phyloP scores from a whole-genome alignment of 2,797 vertebrate genomes.

The Fundulus diaphanus region DNA sequence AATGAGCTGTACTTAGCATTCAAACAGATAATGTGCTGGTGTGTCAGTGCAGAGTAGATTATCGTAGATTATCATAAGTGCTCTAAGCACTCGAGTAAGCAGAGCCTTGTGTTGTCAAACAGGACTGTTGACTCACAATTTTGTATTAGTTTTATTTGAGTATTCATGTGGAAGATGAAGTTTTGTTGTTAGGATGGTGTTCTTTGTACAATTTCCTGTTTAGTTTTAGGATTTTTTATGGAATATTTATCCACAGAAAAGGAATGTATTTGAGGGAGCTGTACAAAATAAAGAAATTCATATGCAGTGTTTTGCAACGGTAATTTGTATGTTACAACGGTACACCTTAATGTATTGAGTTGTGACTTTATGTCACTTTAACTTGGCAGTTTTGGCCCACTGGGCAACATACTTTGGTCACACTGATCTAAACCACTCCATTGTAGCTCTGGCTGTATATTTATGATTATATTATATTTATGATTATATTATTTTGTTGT shows the following conservation, averaged over 20 bases:
- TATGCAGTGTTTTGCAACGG: background rate
- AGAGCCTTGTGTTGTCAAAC: conserved; percentile 46
- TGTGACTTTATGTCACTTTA: background rate
- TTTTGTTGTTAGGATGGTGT: background rate
- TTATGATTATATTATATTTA: too few species aligned
- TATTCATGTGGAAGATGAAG: conserved; percentile 6
- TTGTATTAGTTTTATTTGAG: conserved; percentile 24
- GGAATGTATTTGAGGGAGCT: background rate
- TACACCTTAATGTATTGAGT: background rate
- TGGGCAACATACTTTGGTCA: too few species aligned
- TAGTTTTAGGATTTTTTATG: background rate
- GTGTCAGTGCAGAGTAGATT: conserved; percentile 67
- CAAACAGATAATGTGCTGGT: conserved; percentile 59
- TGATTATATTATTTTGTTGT: too few species aligned
- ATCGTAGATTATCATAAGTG: conserved; percentile 68
- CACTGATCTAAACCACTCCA: too few species aligned
- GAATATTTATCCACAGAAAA: background rate
- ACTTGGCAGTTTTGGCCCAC: too few species aligned
- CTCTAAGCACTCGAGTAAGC: conserved; percentile 37
- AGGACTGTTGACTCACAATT: conserved; percentile 12
- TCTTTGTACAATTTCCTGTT: background rate
- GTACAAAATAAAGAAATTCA: background rate
- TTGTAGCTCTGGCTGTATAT: too few species aligned
- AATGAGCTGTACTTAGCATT: conserved; percentile 66
- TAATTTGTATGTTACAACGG: background rate